Evolutionary conservation across 2,113 vertebrate genomes (phyloP).

Genomic region (Cyprichromis sp.): DNA sequence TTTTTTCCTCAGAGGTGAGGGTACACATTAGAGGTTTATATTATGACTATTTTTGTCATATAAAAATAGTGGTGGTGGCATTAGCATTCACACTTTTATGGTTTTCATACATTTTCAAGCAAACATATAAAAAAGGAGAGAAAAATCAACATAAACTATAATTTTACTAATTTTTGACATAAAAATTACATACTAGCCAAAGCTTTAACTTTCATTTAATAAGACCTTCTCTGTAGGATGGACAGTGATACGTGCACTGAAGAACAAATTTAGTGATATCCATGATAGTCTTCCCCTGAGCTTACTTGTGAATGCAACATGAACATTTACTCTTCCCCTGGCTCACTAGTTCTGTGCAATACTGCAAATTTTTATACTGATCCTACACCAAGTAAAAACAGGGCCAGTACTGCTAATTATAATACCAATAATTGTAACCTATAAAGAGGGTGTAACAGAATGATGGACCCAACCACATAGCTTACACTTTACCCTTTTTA

Average conservation of each 20-base stretch:
- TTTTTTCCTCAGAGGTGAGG: background rate
- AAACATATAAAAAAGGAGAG: background rate
- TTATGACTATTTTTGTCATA: accelerated
- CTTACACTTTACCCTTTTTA: background rate
- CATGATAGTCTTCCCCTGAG: background rate
- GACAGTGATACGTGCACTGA: background rate
- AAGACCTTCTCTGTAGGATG: background rate
- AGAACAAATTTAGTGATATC: background rate
- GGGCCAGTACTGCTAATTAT: background rate
- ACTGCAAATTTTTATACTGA: background rate
- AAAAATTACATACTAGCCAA: background rate
- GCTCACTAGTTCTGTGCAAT: background rate
- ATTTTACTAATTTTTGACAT: accelerated
- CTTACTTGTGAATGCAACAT: background rate
- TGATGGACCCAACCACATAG: background rate
- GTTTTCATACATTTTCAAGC: background rate
- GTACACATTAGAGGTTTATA: background rate
- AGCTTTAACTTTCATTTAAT: background rate
- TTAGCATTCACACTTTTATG: accelerated
- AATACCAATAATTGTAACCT: background rate
- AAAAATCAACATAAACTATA: background rate
- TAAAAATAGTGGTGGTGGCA: background rate
- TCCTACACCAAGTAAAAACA: background rate
- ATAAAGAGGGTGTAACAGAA: background rate
- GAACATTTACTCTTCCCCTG: background rate